Evolutionary conservation across 2,888 invertebrate genomes (phyloP), one percentile per base, ranked within the genome.

Genomic region (Pteria penguin): DNA sequence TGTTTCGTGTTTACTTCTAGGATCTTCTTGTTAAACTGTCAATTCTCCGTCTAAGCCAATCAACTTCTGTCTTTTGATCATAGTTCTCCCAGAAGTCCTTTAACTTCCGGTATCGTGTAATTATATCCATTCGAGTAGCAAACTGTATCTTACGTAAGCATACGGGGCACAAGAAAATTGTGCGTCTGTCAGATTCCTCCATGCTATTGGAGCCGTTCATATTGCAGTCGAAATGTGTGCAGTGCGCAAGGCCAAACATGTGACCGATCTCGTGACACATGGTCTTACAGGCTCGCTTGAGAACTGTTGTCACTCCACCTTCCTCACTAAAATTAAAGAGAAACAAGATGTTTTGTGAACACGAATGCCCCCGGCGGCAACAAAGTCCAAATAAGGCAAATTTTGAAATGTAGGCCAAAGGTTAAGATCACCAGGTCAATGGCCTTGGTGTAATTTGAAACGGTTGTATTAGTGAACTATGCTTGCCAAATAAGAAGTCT

Each of bases 141-240:
- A 69, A 76, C 14, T 86, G 86, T 0, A 87, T 76, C 63, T 87
- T 87, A 5, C 84, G 68, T n/a, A 87, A 72, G 75, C 87, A 87
- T 18, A 85, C 80, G 0, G 86, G 87, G 72, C 87, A 87, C 54
- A 86, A 63, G 55, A 84, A 81, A 18, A 81, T 73, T 0, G 85
- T 83, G 31, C 81, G 67, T 32, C 67, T 63, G 62, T 82, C 82
- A 4, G 82, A 80, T 69, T 87, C 87, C 2, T 76, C 79, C 54
- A 85, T 65, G 74, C 84, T 82, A 63, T 87, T 86, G 31, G 84
- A 84, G n/a, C 86, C 86, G 68, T 87, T 87, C 87, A 87, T 87
- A 8, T 86, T 36, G 69, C 87, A 86, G 27, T 79, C 60, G 75
- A 79, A 87, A 69, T 76, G 78, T 54, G 81, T 69, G 63, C 87